Evolutionary conservation across 2,888 invertebrate genomes (phyloP), one percentile per base, ranked within the genome.

Genomic region (Coleophora deauratella): DNA sequence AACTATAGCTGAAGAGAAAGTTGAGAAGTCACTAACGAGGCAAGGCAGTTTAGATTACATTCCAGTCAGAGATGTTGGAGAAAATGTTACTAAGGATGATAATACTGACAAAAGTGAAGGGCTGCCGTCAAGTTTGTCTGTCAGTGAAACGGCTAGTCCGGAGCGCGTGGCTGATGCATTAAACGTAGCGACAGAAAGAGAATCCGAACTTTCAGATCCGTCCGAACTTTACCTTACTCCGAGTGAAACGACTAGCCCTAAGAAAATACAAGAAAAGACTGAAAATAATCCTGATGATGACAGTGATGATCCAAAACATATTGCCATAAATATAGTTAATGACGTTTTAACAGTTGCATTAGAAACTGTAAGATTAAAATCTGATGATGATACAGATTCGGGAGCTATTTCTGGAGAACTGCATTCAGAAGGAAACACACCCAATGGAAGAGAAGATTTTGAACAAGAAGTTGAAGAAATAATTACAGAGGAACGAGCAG

Each of bases 141-240:
- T 66, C 1, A 86, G 86, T 42, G 85, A 85, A 53, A 80, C 85
- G 1, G 78, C 85, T 1, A 86, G 85, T 49, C 85, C 86, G 0
- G 80, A 84, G 50, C 68, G 82, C 49, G 65, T 77, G 8, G 76
- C 82, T 2, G 78, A 79, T 49, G 68, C 62, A 36, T 64, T 74
- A 21, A 72, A 75, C 50, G 55, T 78, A 9, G 55, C 59, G 14
- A 57, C 81, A 13, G 86, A 90, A 57, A 84, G 87, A 50, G 91
- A 91, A 68, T 82, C 89, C 32, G 86, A 88, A 46, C 86, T 91
- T 38, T 91, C 91, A 50, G 91, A 92, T 66, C 87, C 88, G 47
- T 91, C 91, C 37, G 91, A 92, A 59, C 80, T 90, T 44, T 91
- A 91, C 59, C 71, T 91, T 47, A 91, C 91, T 37, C 91, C 91